Evolutionary conservation across 2,888 invertebrate species (phyloP).

Genomic region (Drosophila meridionalis): DNA sequence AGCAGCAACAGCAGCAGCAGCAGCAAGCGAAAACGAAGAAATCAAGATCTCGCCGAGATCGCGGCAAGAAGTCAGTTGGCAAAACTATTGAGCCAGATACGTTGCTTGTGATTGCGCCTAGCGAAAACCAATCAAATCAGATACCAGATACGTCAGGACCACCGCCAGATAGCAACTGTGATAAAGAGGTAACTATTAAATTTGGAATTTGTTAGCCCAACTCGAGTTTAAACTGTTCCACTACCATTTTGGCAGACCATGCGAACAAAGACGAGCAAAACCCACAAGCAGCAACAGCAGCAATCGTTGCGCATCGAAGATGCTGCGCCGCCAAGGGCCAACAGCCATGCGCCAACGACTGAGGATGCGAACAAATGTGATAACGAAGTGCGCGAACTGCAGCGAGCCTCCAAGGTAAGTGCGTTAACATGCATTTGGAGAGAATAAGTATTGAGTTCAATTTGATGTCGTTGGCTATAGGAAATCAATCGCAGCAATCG

Average conservation of each 20-base stretch:
- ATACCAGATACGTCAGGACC: conserved; percentile 23
- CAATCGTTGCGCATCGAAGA: conserved; percentile 86
- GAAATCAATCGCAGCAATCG: conserved; percentile 89
- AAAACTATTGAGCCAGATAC: conserved; percentile 52
- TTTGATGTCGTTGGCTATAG: conserved; percentile 45
- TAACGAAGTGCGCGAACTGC: conserved; percentile 87
- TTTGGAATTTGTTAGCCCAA: neutral
- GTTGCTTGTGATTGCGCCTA: conserved; percentile 56
- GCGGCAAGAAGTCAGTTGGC: conserved; percentile 62
- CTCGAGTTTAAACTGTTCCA: neutral
- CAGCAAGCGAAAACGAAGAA: conserved; percentile 60
- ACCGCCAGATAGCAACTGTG: conserved; percentile 62
- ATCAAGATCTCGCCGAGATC: conserved; percentile 65
- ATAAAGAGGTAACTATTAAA: conserved; percentile 63
- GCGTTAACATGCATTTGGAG: neutral
- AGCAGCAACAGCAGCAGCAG: conserved; percentile 7
- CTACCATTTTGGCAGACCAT: conserved; percentile 44
- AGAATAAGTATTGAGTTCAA: neutral
- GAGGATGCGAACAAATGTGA: conserved; percentile 82
- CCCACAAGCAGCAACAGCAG: conserved; percentile 72
- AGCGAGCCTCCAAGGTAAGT: conserved; percentile 86
- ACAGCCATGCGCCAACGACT: conserved; percentile 50
- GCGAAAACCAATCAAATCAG: conserved; percentile 50
- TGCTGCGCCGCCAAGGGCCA: conserved; percentile 66
- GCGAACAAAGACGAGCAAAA: conserved; percentile 58